Evolutionary conservation across 1,140 invertebrate genomes (phyloP).

Genomic region (Papilio aristodemus): DNA sequence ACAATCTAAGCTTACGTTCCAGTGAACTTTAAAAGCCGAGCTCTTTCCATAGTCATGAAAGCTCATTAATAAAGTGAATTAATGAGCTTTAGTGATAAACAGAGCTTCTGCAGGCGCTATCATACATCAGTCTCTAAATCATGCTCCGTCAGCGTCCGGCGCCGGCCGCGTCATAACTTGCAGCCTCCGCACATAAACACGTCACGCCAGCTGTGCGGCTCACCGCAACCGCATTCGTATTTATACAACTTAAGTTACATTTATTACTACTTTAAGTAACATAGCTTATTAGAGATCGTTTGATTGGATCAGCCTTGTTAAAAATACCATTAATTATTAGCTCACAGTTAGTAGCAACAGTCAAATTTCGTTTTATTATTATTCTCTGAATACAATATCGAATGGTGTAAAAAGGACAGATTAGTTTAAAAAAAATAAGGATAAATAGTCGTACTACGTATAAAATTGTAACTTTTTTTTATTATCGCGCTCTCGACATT

Average conservation of each 20-base stretch:
- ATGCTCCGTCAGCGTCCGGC: background rate
- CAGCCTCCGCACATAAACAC: background rate
- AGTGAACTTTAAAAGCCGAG: background rate
- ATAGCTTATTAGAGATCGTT: background rate
- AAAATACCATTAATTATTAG: background rate
- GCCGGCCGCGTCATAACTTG: background rate
- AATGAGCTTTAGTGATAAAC: background rate
- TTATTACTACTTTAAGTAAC: background rate
- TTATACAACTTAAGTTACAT: slow-evolving; percentile 13
- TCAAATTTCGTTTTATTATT: background rate
- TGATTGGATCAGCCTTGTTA: background rate
- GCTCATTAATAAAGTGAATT: background rate
- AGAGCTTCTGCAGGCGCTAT: background rate
- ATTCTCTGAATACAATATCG: no score
- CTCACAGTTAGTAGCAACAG: no score
- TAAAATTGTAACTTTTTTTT: slow-evolving; percentile 4
- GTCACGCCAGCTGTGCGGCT: background rate
- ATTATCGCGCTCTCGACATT: background rate
- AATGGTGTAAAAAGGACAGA: no score
- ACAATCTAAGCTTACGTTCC: no score
- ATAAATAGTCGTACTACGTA: background rate
- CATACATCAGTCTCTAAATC: background rate
- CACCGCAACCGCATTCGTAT: background rate
- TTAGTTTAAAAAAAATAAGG: no score
- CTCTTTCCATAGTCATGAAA: background rate